Percentiles rank a stretch among this genome's conserved stretches.
phyloP scores from a whole-genome alignment of 2,888 invertebrate genomes.

The Ophioninae sp. region DNA sequence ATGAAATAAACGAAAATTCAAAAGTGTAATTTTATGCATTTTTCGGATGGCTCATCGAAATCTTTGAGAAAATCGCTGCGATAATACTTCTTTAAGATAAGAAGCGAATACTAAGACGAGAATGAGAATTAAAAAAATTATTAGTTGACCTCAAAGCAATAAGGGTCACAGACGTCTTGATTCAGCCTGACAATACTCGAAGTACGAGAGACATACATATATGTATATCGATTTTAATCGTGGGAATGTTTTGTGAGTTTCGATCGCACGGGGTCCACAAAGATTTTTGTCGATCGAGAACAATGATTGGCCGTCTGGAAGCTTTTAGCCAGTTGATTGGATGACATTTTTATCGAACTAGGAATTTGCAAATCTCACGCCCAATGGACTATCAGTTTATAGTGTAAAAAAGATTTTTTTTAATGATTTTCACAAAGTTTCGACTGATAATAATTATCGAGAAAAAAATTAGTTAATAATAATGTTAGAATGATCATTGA shows the following conservation, averaged over 20 bases:
- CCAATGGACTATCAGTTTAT: no score
- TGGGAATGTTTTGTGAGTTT: constrained; percentile 42
- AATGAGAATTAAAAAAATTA: background rate
- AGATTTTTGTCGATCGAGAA: constrained; percentile 29
- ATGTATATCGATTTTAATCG: constrained; percentile 32
- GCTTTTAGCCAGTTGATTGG: background rate
- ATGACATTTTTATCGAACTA: constrained; percentile 5
- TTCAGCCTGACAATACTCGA: constrained; percentile 4
- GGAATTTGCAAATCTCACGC: background rate
- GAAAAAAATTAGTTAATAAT: no score
- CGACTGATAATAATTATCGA: no score
- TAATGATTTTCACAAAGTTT: no score
- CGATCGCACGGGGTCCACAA: constrained; percentile 36
- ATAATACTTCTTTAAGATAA: no score
- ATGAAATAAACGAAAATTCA: no score
- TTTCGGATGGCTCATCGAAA: no score
- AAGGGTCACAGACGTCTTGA: background rate
- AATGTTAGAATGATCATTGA: no score
- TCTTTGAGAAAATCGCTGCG: no score
- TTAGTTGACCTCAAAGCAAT: background rate
- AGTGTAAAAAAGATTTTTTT: no score
- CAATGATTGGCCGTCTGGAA: constrained; percentile 6
- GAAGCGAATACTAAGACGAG: no score
- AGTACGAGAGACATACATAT: constrained; percentile 8
- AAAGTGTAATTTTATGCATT: no score